Base-by-base conservation (phyloP, 2,113 vertebrate genomes). In the Ellobius talpinus region DNA sequence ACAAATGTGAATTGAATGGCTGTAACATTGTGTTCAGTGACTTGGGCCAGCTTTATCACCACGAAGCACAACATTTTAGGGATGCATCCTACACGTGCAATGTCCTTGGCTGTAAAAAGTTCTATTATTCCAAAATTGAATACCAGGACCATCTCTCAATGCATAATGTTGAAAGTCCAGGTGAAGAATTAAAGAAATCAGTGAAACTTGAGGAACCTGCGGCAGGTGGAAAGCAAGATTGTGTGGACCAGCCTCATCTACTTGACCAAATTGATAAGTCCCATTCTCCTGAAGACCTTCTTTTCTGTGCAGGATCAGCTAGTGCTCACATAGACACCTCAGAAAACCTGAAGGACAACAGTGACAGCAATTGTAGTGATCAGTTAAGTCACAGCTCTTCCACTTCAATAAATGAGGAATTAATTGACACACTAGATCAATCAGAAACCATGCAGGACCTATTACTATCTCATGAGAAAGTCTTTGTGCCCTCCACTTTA, bases 41-140 rank as follows among this genome's bases (percentile, higher is more conserved):
- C 96, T 97, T 99, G 45, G 99, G 99, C 70, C 99, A 99, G 85
- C 99, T 99, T 11, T 99, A 99, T 98, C 99, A 99, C 94, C 99
- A 99, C 0, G 99, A 99, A 98, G 99, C 99, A 21, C 99, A 99
- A 98, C 99, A 99, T 97, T 99, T 99, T 98, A 98, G 99, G 92
- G 99, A 99, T 78, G 99, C 99, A 0, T 99, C 99, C 0, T 99
- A 99, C 66, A 99, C 99, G 8, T 99, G 99, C 97, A 99, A 98
- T 11, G 98, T 98, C 63, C 97, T 98, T 12, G 99, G 99, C 31
- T 99, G 99, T 98, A 99, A 99, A 96, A 99, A 99, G 84, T 99
- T 99, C 95, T 99, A 99, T 97, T 99, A 99, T 92, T 99, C 99
- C 86, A 99, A 99, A 98, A 99, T 99, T 88, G 99, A 99, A 55